Conservation (phyloP, 2,797 vertebrate genomes). For the Enteromius anoplus region DNA sequence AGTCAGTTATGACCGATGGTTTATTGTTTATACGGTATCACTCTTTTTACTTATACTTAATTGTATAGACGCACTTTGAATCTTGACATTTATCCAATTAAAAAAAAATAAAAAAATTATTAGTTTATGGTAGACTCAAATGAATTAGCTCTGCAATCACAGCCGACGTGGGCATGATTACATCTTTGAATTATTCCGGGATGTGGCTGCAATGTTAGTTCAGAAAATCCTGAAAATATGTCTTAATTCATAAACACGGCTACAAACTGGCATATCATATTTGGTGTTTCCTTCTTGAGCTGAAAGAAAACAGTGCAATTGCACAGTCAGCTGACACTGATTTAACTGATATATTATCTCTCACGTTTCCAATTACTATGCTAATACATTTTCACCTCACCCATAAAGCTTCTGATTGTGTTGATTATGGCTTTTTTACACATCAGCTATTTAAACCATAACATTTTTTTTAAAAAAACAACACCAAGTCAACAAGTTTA, state of each 20-base stretch:
- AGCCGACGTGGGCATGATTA: not conserved
- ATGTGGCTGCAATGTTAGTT: not conserved
- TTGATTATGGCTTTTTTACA: not conserved
- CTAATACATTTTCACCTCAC: not conserved
- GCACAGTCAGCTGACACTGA: not conserved
- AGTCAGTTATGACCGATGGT: not conserved
- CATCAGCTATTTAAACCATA: not conserved
- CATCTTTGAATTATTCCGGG: not conserved
- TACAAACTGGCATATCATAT: not conserved
- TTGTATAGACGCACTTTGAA: not conserved
- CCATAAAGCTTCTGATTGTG: constrained; percentile 7
- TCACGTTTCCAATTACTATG: constrained; percentile 28
- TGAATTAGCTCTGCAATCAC: not conserved
- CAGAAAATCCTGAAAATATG: not conserved
- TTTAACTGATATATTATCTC: constrained; percentile 22
- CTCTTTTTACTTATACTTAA: not conserved
- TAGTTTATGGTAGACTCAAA: constrained; percentile 1
- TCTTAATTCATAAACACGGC: not conserved
- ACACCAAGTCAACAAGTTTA: not conserved
- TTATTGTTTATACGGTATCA: not conserved
- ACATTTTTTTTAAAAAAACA: not conserved
- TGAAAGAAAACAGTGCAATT: not conserved
- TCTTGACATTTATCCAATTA: not conserved
- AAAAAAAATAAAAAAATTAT: not conserved
- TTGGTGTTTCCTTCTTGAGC: not conserved